Evolutionary conservation across 2,888 invertebrate species (phyloP), one percentile per base, ranked within the genome.

Genomic region (Heteromurus nitidus): DNA sequence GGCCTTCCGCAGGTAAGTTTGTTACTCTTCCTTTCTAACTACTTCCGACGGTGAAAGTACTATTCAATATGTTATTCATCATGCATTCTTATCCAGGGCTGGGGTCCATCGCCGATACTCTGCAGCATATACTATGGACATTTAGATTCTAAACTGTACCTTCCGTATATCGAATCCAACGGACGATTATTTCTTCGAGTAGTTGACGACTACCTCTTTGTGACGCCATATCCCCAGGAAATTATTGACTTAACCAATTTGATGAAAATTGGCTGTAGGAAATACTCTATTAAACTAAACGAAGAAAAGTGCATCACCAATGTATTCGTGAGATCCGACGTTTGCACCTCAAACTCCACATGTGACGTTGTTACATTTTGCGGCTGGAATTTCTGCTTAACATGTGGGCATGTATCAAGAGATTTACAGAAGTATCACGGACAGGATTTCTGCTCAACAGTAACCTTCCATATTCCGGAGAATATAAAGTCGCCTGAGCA

Each of bases 111-210:
- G 5, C 84, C 81, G 30, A 53, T 67, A 9, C 62, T 86, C 0
- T 86, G 86, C 36, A 85, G 70, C 44, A 79, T 86, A 16, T 86
- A 86, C 26, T 86, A 86, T 47, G 86, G 86, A 0, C 13, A 47
- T 13, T 82, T 86, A 72, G 86, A 86, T 22, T 28, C 75, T 2
- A 50, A 42, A 0, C 30, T 84, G 16, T 81, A 85, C 3, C 0
- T 47, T 11, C 68, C 75, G 11, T 84, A 82, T 50, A 18, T 83
- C 1, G 55, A 74, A n/a, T 24, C 44, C 1, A 18, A 28, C 11
- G 77, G 62, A 9, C 84, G 86, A 42, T 80, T 86, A 13, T 84
- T 86, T 53, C 26, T 83, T n/a, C 79, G 84, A 2, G 44, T 47
- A 1, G 84, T 86, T 0, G 86, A 86, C 55, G 86, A 86, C 31